These are phyloP conservation scores for Aphodius granarius DNA, from an alignment of 2,888 invertebrate genomes.

Conservation along the genomic window DNA sequence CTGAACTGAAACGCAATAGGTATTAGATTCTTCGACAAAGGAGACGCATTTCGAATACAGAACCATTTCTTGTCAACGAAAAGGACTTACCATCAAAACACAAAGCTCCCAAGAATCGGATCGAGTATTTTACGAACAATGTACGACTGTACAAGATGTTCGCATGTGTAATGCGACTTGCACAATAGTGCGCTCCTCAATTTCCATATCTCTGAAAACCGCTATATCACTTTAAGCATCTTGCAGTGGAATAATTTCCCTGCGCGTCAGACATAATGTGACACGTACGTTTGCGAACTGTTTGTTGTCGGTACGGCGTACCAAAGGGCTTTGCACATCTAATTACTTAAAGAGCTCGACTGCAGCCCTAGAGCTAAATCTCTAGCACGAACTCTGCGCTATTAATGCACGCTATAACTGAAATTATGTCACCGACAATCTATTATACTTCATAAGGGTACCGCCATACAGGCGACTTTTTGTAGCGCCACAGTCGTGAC, in stretches of 20 bases:
- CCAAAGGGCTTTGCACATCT: not conserved
- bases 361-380: not conserved
- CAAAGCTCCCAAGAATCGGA: no score
- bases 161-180: not conserved
- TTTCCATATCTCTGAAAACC: not conserved
- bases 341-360: not conserved
- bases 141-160: no score
- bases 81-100: no score
- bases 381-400: not conserved
- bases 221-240: not conserved
- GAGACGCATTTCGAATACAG: no score
- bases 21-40: no score
- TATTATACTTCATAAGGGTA: not conserved
- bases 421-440: not conserved
- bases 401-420: slow-evolving; percentile 12
- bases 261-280: not conserved
- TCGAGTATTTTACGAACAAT: no score
- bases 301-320: not conserved
- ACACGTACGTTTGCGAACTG: not conserved
- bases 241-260: not conserved
- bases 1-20: no score
- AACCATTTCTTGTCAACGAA: no score
- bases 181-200: not conserved
- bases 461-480: not conserved
- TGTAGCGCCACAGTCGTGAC: no score